A percentile compares a stretch with the other conserved stretches of the same genome.
Conservation (phyloP, 2,113 vertebrate species). For the Platichthys stellatus region DNA sequence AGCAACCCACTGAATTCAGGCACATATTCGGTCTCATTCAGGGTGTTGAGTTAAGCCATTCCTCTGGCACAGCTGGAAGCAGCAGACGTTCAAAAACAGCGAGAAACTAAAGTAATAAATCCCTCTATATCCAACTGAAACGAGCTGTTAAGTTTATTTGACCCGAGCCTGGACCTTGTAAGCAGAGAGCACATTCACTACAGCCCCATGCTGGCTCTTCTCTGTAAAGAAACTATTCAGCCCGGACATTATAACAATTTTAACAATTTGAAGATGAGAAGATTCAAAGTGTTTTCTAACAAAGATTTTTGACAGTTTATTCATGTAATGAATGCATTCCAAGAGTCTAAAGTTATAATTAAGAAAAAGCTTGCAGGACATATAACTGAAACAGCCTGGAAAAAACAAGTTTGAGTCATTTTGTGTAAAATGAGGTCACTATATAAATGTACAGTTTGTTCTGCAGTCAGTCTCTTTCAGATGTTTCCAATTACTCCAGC, state of each 20-base stretch:
- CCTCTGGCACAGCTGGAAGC: constrained; percentile 19
- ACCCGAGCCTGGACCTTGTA: neutral
- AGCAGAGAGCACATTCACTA: constrained; percentile 9
- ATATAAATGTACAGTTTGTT: neutral
- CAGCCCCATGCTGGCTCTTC: constrained; percentile 62
- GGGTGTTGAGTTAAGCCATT: constrained; percentile 50
- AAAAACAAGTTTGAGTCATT: neutral
- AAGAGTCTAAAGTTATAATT: too few species aligned
- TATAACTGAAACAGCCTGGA: too few species aligned
- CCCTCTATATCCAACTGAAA: constrained; percentile 30
- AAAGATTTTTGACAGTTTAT: neutral
- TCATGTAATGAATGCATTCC: neutral
- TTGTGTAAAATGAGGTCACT: neutral
- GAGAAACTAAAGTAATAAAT: constrained; percentile 8
- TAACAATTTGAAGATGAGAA: neutral
- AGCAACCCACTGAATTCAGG: constrained; percentile 34
- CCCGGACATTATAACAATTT: neutral
- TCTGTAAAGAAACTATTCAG: neutral
- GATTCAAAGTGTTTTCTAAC: neutral
- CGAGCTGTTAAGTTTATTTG: constrained; percentile 9
- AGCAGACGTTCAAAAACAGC: neutral
- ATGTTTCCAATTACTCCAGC: neutral
- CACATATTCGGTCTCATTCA: constrained; percentile 47
- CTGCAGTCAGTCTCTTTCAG: neutral
- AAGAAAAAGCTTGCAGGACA: too few species aligned